A percentile compares a stretch with the other conserved stretches of the same genome.
Conservation (phyloP, 2,113 vertebrate genomes). For the Corythoichthys intestinalis region DNA sequence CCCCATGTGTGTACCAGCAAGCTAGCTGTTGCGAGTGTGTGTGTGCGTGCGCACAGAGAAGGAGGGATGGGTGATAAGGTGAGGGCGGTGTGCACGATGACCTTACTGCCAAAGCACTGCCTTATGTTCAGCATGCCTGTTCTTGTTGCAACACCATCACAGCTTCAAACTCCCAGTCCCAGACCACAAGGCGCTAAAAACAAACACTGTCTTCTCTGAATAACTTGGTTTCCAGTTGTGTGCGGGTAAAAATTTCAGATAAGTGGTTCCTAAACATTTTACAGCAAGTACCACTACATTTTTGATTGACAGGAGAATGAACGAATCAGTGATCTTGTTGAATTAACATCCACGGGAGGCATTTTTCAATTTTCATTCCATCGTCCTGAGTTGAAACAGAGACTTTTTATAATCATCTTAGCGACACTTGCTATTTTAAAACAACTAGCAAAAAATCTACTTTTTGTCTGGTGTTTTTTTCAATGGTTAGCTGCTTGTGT, state of each 20-base stretch:
- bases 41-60: not conserved
- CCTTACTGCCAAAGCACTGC: slow-evolving; percentile 54
- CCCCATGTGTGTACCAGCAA: not conserved
- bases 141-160: slow-evolving; percentile 53
- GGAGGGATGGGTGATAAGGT: slow-evolving; percentile 19
- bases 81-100: slow-evolving; percentile 43
- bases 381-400: too few species aligned
- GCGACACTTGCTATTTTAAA: too few species aligned
- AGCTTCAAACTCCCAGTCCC: slow-evolving; percentile 30
- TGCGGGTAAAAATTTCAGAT: not conserved
- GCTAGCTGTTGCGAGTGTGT: not conserved
- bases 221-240: not conserved
- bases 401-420: too few species aligned
- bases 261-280: not conserved
- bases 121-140: slow-evolving; percentile 49
- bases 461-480: too few species aligned
- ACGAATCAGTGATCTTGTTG: too few species aligned
- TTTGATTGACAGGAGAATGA: too few species aligned
- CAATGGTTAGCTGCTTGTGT: too few species aligned
- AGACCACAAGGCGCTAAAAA: slow-evolving; percentile 30
- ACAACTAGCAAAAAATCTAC: too few species aligned
- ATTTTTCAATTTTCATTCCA: too few species aligned
- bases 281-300: too few species aligned
- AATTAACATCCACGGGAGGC: too few species aligned
- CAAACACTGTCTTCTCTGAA: slow-evolving; percentile 13